Base-by-base conservation (phyloP, 2,797 vertebrate genomes). In the Melanogrammus aeglefinus region DNA sequence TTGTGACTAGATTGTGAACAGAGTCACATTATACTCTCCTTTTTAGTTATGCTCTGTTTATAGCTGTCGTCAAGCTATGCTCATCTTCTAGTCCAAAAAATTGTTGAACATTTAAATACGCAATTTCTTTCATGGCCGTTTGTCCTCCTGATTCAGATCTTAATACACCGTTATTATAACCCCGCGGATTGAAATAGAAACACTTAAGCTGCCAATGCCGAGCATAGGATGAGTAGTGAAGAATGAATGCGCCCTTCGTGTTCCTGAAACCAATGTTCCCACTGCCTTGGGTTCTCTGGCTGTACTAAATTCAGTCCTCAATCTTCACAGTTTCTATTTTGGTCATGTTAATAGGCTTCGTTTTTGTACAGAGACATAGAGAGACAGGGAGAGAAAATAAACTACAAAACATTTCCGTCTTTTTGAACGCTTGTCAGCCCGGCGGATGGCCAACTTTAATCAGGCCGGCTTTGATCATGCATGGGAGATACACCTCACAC, bases 401-500 rank as follows among this genome's bases (percentile, higher is more conserved):
- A 27, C 39, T 39, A 41, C 36, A 77, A 78, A 83, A 31, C 70
- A 21, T 76, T 35, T 33, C 36, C 6, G 6, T 71, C 72, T 78
- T 75, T 86, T 38, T 76, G 80, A 84, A 70, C 24, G 44, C 35
- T 73, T 73, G 29, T 51, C 35, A 73, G 36, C 29, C 31, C 41
- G 72, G 21, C 35, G 39, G 63, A 76, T 79, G 66, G 16, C 80
- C 79, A 75, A 86, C 87, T 92, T 92, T 88, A 79, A 87, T 91
- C 88, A 83, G 75, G 75, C 76, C 31, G 69, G 41, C 82, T 92
- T 91, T 92, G 89, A 92, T 92, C 88, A 27, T 73, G 63, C 0
- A 41, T 79, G 75, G 76, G 77, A 75, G 76, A 51, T 75, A 71
- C 77, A 78, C 69, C 5, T 24, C 69, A 13, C 24, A 2, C 70